These are phyloP conservation scores for Chloroclysta siterata DNA, from an alignment of 2,888 invertebrate species.

Conservation along the genomic window DNA sequence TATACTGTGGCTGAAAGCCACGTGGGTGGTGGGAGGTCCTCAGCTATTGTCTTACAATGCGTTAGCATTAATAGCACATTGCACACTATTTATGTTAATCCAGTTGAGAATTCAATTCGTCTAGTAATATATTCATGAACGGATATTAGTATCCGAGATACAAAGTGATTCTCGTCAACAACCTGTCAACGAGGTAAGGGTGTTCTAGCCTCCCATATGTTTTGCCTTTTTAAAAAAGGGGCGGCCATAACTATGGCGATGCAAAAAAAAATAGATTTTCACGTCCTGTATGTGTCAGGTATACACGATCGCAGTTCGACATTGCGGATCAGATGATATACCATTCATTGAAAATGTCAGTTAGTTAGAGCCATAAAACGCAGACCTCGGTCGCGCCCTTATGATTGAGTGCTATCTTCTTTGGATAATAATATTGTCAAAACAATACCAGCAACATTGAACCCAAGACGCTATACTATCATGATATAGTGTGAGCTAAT, in stretches of 20 bases:
- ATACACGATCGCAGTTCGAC: background rate
- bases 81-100: constrained; percentile 82
- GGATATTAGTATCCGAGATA: constrained; percentile 65
- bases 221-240: background rate
- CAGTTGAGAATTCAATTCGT: constrained; percentile 81
- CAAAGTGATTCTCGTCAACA: constrained; percentile 62
- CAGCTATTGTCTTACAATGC: constrained; percentile 80
- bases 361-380: background rate
- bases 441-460: constrained; percentile 10
- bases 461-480: constrained; percentile 20
- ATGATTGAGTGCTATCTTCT: constrained; percentile 5
- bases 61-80: constrained; percentile 79
- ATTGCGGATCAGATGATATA: too few species aligned
- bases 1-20: constrained; percentile 44
- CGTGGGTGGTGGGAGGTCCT: constrained; percentile 80
- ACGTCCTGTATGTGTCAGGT: background rate
- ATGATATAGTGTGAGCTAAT: constrained; percentile 52
- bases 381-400: background rate
- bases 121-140: constrained; percentile 73
- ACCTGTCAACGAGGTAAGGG: constrained; percentile 59
- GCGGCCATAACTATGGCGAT: background rate
- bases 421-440: constrained; percentile 8
- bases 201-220: constrained; percentile 44
- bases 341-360: background rate
- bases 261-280: background rate